Evolutionary conservation across 2,888 invertebrate genomes (phyloP), one percentile per base, ranked within the genome.

Genomic region (Aporophyla lueneburgensis): DNA sequence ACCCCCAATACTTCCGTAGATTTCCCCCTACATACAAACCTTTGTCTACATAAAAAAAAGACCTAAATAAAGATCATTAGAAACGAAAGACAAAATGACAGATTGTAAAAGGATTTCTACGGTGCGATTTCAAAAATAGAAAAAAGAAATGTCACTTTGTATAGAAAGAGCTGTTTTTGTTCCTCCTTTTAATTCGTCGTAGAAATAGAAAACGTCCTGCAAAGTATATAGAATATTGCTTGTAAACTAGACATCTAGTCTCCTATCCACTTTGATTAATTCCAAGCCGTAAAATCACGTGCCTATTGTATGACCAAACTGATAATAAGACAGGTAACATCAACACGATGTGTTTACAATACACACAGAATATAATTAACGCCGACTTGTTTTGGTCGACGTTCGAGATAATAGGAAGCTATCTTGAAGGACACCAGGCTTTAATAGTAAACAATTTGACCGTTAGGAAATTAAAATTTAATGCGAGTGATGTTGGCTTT

Each of bases 291-390:
- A 19, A 21, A 49, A 73, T 56, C 27, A 66, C 16, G 65, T 65
- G 54, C 12, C 72, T 67, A 63, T 27, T 14, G n/a, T 21, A 59
- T 72, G 66, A 40, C 12, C 43, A 43, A 65, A 40, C 14, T 59
- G 74, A 78, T 83, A 72, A 82, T 83, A 76, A 85, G 70, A 71
- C 27, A 74, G 62, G 62, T 78, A 85, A 53, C 56, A 68, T 71
- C 61, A 62, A 73, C 33, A 51, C 69, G 53, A 12, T 21, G 19
- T 79, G 87, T 86, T 76, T 76, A 86, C 76, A 59, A 68, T 33
- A n/a, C 63, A 66, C 74, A 88, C 71, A 83, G 75, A 84, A 80
- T 71, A 62, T 62, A 76, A 86, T 88, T 88, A 87, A 73, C 85
- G 51, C 40, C 5, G n/a, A 56, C 70, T 69, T 27, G 75, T 80